These are phyloP conservation scores for Osmoderma eremita DNA, from an alignment of 2,888 invertebrate species.

Conservation along the genomic window DNA sequence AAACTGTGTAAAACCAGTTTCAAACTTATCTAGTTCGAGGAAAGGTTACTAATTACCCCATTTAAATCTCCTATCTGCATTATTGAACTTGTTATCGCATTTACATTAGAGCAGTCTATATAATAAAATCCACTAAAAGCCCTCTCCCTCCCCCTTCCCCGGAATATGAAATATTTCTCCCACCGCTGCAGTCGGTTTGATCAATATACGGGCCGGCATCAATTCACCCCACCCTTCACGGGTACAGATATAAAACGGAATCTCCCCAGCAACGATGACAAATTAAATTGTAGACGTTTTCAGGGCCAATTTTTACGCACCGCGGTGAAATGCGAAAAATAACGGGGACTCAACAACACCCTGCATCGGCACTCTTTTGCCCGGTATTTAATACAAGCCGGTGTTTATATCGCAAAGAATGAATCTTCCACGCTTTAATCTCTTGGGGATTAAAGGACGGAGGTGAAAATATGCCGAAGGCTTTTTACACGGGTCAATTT, in stretches of 20 bases:
- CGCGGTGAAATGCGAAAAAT: not conserved
- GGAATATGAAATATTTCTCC: not conserved
- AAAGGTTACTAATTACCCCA: too few species aligned
- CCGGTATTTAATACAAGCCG: slow-evolving; percentile 19
- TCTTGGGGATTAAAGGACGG: slow-evolving; percentile 21
- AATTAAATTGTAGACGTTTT: slow-evolving; percentile 16
- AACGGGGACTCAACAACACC: not conserved
- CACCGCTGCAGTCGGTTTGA: slow-evolving; percentile 3
- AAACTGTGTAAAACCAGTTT: too few species aligned
- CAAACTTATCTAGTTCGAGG: too few species aligned
- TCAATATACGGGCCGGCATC: slow-evolving; percentile 17
- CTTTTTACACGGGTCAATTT: slow-evolving; percentile 21
- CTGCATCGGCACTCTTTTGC: not conserved
- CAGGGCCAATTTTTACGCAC: not conserved
- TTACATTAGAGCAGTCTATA: too few species aligned
- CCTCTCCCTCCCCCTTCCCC: too few species aligned
- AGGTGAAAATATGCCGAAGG: not conserved
- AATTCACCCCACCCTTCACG: not conserved
- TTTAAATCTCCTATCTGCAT: too few species aligned
- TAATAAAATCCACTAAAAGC: too few species aligned
- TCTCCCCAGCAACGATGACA: slow-evolving; percentile 4
- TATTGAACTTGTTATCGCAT: too few species aligned
- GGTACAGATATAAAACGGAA: not conserved
- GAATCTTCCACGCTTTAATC: slow-evolving; percentile 25
- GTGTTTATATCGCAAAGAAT: slow-evolving; percentile 22